A percentile compares a stretch with the other conserved stretches of the same genome.
phyloP scores from a whole-genome alignment of 1,140 invertebrate genomes.

The Palaemon carinicauda region DNA sequence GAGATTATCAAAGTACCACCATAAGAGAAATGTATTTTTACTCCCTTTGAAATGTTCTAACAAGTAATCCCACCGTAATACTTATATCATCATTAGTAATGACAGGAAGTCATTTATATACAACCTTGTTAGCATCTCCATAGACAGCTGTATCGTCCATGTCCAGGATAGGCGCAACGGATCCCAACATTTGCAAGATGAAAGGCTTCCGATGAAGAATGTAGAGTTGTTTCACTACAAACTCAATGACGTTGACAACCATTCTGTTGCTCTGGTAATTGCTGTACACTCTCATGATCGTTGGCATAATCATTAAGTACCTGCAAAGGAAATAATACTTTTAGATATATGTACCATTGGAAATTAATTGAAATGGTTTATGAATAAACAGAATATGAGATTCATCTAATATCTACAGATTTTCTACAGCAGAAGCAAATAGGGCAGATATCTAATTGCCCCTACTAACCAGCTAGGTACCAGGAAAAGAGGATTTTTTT shows the following conservation, averaged over 20 bases:
- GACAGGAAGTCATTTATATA: background rate
- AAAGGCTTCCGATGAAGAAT: slow-evolving; percentile 98
- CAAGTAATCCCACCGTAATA: background rate
- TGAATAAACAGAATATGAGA: too few relatives aligned
- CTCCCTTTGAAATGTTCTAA: too few relatives aligned
- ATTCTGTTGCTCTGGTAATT: slow-evolving; percentile 97
- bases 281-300: slow-evolving; percentile 93
- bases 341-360: background rate
- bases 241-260: slow-evolving; percentile 94
- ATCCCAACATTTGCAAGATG: slow-evolving; percentile 98
- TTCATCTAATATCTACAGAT: too few relatives aligned
- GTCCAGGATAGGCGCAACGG: slow-evolving; percentile 94
- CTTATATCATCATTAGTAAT: background rate
- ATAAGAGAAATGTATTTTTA: background rate
- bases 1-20: too few relatives aligned
- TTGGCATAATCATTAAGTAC: slow-evolving; percentile 97
- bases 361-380: too few relatives aligned
- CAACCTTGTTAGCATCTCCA: slow-evolving; percentile 89
- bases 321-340: slow-evolving; percentile 65
- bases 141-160: slow-evolving; percentile 86
- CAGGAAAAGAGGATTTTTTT: too few relatives aligned
- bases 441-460: too few relatives aligned
- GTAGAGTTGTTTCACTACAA: slow-evolving; percentile 98
- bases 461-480: too few relatives aligned
- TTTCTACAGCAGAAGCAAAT: too few relatives aligned